phyloP scores from a whole-genome alignment of 2,113 vertebrate genomes.

The Myotis lucifugus region DNA sequence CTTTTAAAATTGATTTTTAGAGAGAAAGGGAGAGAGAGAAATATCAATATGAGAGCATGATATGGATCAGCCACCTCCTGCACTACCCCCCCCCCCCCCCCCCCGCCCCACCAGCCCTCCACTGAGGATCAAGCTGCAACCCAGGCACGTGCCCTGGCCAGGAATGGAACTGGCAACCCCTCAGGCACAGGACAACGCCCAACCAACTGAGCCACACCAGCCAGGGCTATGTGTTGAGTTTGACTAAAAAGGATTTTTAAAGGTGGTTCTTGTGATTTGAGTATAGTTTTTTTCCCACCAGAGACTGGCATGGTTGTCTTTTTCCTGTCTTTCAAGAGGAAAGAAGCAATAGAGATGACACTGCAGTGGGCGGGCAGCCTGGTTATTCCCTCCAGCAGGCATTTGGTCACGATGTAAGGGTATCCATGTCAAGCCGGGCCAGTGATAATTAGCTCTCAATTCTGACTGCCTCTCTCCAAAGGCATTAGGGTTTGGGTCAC shows the following conservation, averaged over 20 bases:
- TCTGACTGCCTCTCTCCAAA: neutral
- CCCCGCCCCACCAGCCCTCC: too few species aligned
- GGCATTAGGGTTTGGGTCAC: neutral
- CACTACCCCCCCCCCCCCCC: too few species aligned
- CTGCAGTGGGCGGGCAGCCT: neutral
- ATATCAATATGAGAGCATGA: neutral
- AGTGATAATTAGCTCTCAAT: neutral
- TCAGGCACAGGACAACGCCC: too few species aligned
- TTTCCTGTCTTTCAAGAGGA: neutral
- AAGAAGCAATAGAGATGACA: neutral
- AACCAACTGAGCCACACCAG: neutral
- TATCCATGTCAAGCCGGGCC: rapidly evolving
- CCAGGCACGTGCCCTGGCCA: neutral
- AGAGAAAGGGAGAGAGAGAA: neutral
- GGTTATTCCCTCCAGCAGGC: neutral
- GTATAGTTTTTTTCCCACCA: neutral
- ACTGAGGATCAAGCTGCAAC: neutral
- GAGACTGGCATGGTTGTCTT: neutral
- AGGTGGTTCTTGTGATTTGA: neutral
- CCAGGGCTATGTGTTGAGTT: neutral
- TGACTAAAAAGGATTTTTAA: neutral
- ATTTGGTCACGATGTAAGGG: rapidly evolving
- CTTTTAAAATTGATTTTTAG: neutral
- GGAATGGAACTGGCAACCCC: neutral
- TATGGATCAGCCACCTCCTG: neutral